Percentiles rank a stretch among this genome's conserved stretches.
phyloP scores from a whole-genome alignment of 2,113 vertebrate genomes.

The Rhodinocichla rosea region DNA sequence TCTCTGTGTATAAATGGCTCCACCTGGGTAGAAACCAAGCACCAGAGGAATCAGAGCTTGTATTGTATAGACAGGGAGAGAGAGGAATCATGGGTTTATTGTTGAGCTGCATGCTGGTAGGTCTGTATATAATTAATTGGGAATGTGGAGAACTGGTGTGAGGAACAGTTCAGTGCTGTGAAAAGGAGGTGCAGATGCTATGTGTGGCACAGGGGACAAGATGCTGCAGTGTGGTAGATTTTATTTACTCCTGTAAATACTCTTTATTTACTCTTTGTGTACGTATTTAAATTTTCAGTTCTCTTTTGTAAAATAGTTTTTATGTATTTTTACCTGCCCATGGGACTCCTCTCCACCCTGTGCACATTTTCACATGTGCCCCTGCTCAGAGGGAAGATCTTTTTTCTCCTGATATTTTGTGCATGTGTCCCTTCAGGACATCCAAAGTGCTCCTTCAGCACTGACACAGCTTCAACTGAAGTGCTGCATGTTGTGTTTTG shows the following conservation, averaged over 20 bases:
- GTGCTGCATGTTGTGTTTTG: not conserved
- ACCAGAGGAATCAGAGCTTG: not conserved
- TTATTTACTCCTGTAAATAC: not conserved
- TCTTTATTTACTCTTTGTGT: not conserved
- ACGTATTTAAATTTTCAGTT: not conserved
- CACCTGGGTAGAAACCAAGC: not conserved
- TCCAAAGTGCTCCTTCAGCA: not conserved
- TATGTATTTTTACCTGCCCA: not conserved
- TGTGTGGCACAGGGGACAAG: not conserved
- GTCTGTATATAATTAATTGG: not conserved
- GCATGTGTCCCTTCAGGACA: not conserved
- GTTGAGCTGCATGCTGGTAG: not conserved
- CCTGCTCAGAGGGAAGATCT: not conserved
- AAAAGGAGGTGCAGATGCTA: not conserved
- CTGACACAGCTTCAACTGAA: not conserved
- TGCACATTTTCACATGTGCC: not conserved
- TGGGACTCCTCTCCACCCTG: not conserved
- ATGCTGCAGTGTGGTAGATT: not conserved
- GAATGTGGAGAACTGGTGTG: not conserved
- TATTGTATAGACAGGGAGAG: not conserved
- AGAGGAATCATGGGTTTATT: not conserved
- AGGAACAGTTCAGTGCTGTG: not conserved
- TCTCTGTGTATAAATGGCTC: not conserved
- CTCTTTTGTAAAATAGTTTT: not conserved
- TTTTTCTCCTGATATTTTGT: not conserved